Base-by-base conservation (phyloP, 2,113 vertebrate genomes). In the Silurus asotus region DNA sequence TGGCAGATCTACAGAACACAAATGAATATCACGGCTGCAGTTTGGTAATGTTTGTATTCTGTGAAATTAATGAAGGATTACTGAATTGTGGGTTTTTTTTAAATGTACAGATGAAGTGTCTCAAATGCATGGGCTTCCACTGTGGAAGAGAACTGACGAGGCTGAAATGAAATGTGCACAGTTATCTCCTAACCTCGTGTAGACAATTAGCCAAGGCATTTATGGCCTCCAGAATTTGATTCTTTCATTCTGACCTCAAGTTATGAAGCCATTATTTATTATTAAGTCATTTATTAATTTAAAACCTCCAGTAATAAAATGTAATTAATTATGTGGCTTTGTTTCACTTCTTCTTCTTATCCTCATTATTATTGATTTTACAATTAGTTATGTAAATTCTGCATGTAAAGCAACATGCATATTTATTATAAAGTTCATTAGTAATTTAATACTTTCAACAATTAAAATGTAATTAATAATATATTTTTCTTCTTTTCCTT, bases 81-180 rank as follows among this genome's bases (percentile, higher is more conserved):
- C 75, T 86, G 45, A 81, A 86, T 86, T 86, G 85, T 86, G 85
- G 67, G 75, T 81, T 72, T 48, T 51, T 48, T 37, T n/a, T n/a
- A n/a, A n/a, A 79, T 45, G 67, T 49, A 85, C 76, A 72, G 59
- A 53, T 85, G 13, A 56, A 58, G 25, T 85, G 62, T 80, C 53
- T 77, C 8, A 8, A 70, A 81, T 61, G 45, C 70, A 74, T 49
- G 70, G 28, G 8, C 56, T 61, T 58, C 48, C 55, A 23, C 74
- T 76, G 74, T 55, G 74, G 23, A 76, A 76, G 25, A 53, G 11
- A 53, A 76, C 1, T 11, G 2, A 25, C 25, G 8, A 74, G 70
- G 8, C 45, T 49, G 49, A 74, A 49, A 4, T 14, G 17, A 76
- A 53, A 55, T 9, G 23, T 9, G 25, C 49, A 75, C 72, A 55